These are phyloP conservation scores for Vicugna pacos DNA, from an alignment of 2,113 vertebrate species.

Conservation along the genomic window DNA sequence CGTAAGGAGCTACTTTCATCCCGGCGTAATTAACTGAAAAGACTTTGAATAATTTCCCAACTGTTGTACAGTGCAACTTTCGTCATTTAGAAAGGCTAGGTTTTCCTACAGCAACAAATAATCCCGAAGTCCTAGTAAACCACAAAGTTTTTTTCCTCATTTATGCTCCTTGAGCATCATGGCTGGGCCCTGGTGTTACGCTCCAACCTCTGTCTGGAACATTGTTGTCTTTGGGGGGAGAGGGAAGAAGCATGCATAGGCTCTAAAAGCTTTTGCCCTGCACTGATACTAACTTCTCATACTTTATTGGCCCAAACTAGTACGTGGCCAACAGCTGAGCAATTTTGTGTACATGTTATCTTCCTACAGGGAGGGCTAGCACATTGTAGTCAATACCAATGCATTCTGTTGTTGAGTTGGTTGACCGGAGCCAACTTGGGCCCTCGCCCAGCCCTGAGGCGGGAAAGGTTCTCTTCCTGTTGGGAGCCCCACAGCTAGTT, in stretches of 20 bases:
- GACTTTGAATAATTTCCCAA: not conserved
- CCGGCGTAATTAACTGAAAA: not conserved
- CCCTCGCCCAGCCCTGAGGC: not conserved
- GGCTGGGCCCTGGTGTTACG: not conserved
- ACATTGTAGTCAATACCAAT: not conserved
- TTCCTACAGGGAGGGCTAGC: not conserved
- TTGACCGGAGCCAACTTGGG: not conserved
- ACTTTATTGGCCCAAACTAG: not conserved
- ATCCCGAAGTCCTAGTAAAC: not conserved
- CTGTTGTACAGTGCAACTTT: not conserved
- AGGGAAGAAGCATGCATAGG: not conserved
- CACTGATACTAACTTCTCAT: not conserved
- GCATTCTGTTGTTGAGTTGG: not conserved
- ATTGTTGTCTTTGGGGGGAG: not conserved
- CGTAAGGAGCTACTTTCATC: not conserved
- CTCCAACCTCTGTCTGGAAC: not conserved
- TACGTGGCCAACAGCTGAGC: not conserved
- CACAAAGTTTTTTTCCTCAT: not conserved
- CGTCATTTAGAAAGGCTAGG: not conserved
- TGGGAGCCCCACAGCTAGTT: not conserved
- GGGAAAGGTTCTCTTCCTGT: not conserved
- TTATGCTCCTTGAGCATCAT: not conserved
- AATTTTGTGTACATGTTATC: not conserved
- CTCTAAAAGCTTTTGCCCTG: not conserved
- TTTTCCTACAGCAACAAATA: conserved; percentile 1